These are phyloP conservation scores for Zosterops pallidus DNA, from an alignment of 2,113 vertebrate species.

Conservation along the genomic window DNA sequence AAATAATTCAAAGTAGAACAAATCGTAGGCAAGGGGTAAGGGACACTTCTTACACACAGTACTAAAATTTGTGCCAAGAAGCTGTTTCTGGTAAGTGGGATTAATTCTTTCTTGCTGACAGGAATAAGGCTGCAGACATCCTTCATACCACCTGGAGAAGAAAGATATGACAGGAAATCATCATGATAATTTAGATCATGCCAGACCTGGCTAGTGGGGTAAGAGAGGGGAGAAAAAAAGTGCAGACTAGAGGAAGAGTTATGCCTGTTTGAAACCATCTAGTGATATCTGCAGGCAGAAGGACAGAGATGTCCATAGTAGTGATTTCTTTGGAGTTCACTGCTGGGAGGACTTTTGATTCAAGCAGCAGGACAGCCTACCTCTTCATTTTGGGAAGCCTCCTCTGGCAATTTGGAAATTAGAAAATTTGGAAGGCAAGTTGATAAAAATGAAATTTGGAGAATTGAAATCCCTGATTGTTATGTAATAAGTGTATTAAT, in stretches of 20 bases:
- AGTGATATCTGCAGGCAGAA: background rate
- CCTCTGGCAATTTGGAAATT: background rate
- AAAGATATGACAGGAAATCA: background rate
- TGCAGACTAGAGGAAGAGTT: background rate
- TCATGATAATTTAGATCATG: background rate
- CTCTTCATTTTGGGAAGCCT: background rate
- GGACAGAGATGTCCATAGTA: background rate
- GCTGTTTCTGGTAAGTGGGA: background rate
- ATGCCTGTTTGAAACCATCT: background rate
- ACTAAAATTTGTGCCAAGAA: background rate
- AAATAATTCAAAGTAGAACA: background rate
- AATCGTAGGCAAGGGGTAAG: background rate
- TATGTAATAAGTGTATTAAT: too few species aligned
- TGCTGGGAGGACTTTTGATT: fast-evolving
- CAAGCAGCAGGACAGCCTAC: fast-evolving
- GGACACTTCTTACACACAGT: background rate
- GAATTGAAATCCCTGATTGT: too few species aligned
- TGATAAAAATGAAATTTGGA: too few species aligned
- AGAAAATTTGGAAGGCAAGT: background rate
- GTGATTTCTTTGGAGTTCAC: background rate
- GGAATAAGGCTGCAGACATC: background rate
- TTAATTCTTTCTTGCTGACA: background rate
- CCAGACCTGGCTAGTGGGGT: background rate
- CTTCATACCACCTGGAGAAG: background rate
- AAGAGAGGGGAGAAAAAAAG: fast-evolving